Percentiles rank a stretch among this genome's conserved stretches.
phyloP scores from a whole-genome alignment of 2,797 vertebrate species.

The Tragelaphus eurycerus region DNA sequence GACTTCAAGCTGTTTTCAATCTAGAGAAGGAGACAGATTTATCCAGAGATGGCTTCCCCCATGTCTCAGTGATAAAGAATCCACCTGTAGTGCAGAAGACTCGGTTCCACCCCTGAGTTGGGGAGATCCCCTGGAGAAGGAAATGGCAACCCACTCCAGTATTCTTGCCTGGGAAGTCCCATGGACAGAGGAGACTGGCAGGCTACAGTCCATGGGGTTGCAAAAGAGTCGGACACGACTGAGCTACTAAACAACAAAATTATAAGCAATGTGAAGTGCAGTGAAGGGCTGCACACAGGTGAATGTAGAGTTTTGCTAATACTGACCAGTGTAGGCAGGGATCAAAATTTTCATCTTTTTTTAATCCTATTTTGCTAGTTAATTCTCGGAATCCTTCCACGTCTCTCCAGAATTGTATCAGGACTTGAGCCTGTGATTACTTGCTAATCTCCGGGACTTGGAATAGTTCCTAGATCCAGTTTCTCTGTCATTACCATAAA shows the following conservation, averaged over 20 bases:
- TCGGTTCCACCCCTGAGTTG: background rate
- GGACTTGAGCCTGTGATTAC: slow-evolving; percentile 11
- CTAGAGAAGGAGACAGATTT: background rate
- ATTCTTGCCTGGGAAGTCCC: background rate
- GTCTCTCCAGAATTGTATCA: slow-evolving; percentile 40
- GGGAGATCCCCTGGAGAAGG: background rate
- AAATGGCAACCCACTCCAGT: background rate
- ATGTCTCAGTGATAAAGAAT: background rate
- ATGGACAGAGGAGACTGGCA: background rate
- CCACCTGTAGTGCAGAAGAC: background rate
- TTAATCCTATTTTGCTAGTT: slow-evolving; percentile 3
- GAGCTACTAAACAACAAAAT: background rate
- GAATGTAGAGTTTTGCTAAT: background rate
- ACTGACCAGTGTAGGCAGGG: background rate
- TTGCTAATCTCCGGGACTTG: slow-evolving; percentile 13
- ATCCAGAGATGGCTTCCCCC: background rate
- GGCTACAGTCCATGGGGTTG: background rate
- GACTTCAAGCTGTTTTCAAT: background rate
- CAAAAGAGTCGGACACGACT: background rate
- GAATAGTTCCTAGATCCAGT: background rate
- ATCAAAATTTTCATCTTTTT: background rate
- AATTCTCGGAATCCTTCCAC: slow-evolving; percentile 43
- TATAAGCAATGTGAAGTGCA: background rate
- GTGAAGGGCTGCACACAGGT: background rate
- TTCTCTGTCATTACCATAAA: slow-evolving; percentile 36